These are phyloP conservation scores for Drosophila serrata DNA, from an alignment of 1,140 invertebrate species.

Conservation along the genomic window DNA sequence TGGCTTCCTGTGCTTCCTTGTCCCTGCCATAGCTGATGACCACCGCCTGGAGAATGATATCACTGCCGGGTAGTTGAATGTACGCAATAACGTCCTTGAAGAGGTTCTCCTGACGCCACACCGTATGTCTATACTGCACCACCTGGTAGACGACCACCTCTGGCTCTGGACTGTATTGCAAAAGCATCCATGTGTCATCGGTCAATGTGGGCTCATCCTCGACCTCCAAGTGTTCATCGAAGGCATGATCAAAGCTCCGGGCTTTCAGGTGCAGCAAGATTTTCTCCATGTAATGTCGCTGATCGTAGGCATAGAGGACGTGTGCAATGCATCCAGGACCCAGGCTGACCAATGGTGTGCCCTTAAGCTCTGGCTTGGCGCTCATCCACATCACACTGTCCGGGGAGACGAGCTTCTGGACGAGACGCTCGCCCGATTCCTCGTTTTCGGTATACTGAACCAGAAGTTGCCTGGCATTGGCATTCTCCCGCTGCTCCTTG, in stretches of 20 bases:
- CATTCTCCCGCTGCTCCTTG: slow-evolving; percentile 38
- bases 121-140: slow-evolving; percentile 50
- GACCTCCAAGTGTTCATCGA: slow-evolving; percentile 47
- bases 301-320: slow-evolving; percentile 59
- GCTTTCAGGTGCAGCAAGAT: slow-evolving; percentile 63
- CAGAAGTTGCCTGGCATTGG: slow-evolving; percentile 34
- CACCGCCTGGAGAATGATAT: slow-evolving; percentile 60
- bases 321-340: slow-evolving; percentile 41
- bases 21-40: slow-evolving; percentile 58
- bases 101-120: slow-evolving; percentile 63
- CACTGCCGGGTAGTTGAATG: slow-evolving; percentile 47
- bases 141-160: slow-evolving; percentile 65
- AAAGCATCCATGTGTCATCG: slow-evolving; percentile 63
- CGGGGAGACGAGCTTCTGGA: slow-evolving; percentile 66
- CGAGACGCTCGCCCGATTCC: slow-evolving; percentile 28
- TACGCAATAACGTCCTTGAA: slow-evolving; percentile 76
- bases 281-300: slow-evolving; percentile 68
- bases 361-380: slow-evolving; percentile 35
- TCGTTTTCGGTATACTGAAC: slow-evolving; percentile 63
- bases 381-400: slow-evolving; percentile 60
- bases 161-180: slow-evolving; percentile 74
- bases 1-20: slow-evolving; percentile 26
- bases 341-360: slow-evolving; percentile 54
- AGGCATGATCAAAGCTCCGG: slow-evolving; percentile 62
- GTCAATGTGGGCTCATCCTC: slow-evolving; percentile 27